Base-by-base conservation (phyloP, 2,113 vertebrate genomes). In the Menidia beryllina region DNA sequence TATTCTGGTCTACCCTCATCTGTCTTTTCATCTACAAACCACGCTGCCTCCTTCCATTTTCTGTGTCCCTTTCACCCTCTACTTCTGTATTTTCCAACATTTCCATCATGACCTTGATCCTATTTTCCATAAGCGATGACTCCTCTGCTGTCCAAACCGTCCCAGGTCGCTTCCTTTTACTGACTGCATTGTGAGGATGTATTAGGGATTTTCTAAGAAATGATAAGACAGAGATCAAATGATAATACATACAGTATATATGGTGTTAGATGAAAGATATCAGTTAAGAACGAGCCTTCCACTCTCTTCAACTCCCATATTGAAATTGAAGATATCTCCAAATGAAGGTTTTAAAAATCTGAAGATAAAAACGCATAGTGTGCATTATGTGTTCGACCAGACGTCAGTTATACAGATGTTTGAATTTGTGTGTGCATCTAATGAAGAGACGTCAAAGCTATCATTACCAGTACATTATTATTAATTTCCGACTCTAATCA, bases 81-180 rank as follows among this genome's bases (percentile, higher is more conserved):
- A 2, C 36, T 20, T 50, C 20, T 39, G 36, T 57, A 56, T 56
- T 56, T 38, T 21, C 66, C 59, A 69, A 34, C 72, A 58, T 61
- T 73, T 52, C 64, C 66, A 50, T 84, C 73, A 61, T 3, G 23
- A 81, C 81, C 85, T 78, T 76, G 63, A 63, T 83, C 65, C 55
- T 69, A 30, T 83, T 81, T 68, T 84, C 73, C 74, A 81, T 78
- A 48, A 74, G 64, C 61, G 39, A 23, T 30, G 60, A 58, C 75
- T 73, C 64, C 38, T 81, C 51, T 80, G 50, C 65, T 72, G 60
- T 66, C 49, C 67, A 36, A 81, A 65, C 55, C 43, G 50, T 70
- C 59, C 52, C 50, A 26, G 65, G 59, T 75, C 36, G 58, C 54
- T 66, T 68, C 55, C 66, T 68, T 27, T 77, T 79, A 68, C 68